Conservation (phyloP, 2,797 vertebrate genomes). For the Paedocypris micromegethes region DNA sequence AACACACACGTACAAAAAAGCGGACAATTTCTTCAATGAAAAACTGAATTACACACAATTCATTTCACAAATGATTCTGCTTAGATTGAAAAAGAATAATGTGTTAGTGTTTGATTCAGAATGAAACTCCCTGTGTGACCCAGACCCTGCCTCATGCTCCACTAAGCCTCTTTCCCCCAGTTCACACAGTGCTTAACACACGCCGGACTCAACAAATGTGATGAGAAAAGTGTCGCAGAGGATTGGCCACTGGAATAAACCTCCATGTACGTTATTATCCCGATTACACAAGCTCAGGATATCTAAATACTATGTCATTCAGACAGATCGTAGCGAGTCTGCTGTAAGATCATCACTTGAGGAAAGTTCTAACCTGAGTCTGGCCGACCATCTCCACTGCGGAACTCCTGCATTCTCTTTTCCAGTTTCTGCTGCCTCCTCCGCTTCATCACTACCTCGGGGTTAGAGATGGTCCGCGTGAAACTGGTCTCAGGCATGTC, state of each 20-base stretch:
- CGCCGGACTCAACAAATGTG: not conserved
- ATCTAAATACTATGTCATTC: conserved; percentile 13
- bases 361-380: conserved; percentile 77
- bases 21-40: too few relatives aligned
- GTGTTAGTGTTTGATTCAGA: too few relatives aligned
- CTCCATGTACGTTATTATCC: conserved; percentile 8
- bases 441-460: conserved; percentile 97
- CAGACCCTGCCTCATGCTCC: not conserved
- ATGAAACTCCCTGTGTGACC: not conserved
- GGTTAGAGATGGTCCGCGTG: conserved; percentile 96
- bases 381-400: conserved; percentile 89
- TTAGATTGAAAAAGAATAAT: too few relatives aligned
- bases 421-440: conserved; percentile 92
- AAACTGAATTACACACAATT: too few relatives aligned
- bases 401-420: conserved; percentile 96
- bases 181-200: conserved; percentile 20
- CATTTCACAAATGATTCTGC: too few relatives aligned
- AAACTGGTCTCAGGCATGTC: conserved; percentile 99
- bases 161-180: conserved; percentile 25
- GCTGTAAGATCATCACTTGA: too few relatives aligned
- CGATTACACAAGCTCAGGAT: conserved; percentile 28
- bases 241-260: conserved; percentile 21
- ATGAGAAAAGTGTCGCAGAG: conserved; percentile 13
- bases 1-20: too few relatives aligned
- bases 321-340: too few relatives aligned